phyloP scores from a whole-genome alignment of 2,797 vertebrate species.

The Rallus crepitans region DNA sequence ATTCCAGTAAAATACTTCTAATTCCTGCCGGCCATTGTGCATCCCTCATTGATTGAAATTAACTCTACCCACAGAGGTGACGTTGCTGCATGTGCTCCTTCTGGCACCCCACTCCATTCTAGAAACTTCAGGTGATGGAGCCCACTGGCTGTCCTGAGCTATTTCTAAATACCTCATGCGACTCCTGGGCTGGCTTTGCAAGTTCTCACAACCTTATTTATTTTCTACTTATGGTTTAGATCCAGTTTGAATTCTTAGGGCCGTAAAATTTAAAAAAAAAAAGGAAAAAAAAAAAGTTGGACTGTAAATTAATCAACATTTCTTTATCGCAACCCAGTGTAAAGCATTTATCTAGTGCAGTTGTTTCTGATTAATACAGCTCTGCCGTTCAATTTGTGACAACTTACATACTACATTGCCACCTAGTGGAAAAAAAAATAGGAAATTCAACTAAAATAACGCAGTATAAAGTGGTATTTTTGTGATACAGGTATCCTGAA shows the following conservation, averaged over 20 bases:
- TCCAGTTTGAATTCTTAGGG: background rate
- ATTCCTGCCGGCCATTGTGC: background rate
- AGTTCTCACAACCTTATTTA: background rate
- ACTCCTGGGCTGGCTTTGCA: background rate
- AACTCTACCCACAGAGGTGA: background rate
- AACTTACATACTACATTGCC: conserved; percentile 35
- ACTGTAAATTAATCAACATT: background rate
- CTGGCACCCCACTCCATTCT: background rate
- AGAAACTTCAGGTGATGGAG: background rate
- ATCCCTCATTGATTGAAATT: background rate
- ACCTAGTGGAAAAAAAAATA: conserved; percentile 37
- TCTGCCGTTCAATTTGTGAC: background rate
- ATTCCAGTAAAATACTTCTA: background rate
- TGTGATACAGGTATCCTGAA: background rate
- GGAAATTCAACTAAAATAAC: background rate
- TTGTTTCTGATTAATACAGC: background rate
- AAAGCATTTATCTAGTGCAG: background rate
- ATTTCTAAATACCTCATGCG: background rate
- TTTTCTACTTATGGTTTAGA: background rate
- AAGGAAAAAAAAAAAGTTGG: background rate
- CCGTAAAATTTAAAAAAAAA: background rate
- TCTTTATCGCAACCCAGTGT: background rate
- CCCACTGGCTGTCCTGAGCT: background rate
- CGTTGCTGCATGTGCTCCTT: background rate
- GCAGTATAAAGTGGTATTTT: background rate